phyloP scores from a whole-genome alignment of 2,888 invertebrate species.

The Pemphredon lugubris region DNA sequence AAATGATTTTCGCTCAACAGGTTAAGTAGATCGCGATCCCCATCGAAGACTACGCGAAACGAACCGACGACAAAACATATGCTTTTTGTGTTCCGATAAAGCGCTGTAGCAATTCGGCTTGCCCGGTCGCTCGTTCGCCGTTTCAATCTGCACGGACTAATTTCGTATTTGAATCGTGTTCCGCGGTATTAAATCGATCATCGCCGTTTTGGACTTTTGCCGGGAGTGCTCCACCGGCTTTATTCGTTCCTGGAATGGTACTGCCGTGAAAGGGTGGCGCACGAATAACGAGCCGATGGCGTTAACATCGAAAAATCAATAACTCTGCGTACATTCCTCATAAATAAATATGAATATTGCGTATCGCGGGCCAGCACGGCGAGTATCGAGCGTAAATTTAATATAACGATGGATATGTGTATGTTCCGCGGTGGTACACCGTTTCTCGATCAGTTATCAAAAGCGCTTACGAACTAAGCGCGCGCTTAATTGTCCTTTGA shows the following conservation, averaged over 20 bases:
- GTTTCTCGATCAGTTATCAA: not conserved
- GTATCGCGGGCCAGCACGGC: conserved; percentile 12
- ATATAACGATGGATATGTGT: conserved; percentile 23
- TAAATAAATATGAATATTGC: conserved; percentile 71
- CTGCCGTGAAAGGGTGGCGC: conserved; percentile 37
- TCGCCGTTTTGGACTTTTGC: conserved; percentile 40
- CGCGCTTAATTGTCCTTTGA: too few species aligned
- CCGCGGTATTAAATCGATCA: conserved; percentile 36
- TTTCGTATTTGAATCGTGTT: conserved; percentile 37
- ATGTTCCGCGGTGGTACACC: not conserved
- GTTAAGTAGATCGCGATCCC: not conserved
- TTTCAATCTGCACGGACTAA: conserved; percentile 17
- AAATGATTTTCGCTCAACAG: conserved; percentile 2
- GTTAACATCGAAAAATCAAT: conserved; percentile 69
- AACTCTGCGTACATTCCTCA: conserved; percentile 58
- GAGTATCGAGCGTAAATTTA: conserved; percentile 46
- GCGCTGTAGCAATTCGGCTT: not conserved
- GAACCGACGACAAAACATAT: not conserved
- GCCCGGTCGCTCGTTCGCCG: not conserved
- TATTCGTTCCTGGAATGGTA: conserved; percentile 25
- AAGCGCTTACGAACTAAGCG: too few species aligned
- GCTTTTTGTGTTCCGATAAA: not conserved
- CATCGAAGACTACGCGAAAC: not conserved
- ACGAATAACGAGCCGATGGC: conserved; percentile 49
- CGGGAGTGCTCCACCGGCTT: conserved; percentile 22